Conservation (phyloP, 2,888 invertebrate species). For the Parascotia fuliginaria region DNA sequence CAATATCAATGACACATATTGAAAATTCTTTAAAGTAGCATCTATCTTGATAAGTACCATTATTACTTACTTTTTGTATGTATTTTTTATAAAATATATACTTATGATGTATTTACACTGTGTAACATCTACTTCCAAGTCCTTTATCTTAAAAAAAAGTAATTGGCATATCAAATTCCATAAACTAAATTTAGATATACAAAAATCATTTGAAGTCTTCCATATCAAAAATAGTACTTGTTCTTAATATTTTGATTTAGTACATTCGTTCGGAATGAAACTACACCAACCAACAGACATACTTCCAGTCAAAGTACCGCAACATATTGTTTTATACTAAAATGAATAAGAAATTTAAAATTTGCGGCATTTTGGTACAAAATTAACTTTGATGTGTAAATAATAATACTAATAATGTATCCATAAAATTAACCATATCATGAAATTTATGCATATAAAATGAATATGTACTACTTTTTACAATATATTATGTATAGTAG, state of each 20-base stretch:
- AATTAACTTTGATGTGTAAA: slow-evolving; percentile 34
- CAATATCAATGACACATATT: slow-evolving; percentile 84
- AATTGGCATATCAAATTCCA: slow-evolving; percentile 86
- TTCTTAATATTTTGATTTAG: slow-evolving; percentile 68
- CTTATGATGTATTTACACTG: slow-evolving; percentile 77
- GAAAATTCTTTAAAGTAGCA: slow-evolving; percentile 68
- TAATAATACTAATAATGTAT: slow-evolving; percentile 35
- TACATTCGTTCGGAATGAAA: slow-evolving; percentile 28
- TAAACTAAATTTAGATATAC: slow-evolving; percentile 77
- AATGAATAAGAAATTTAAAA: slow-evolving; percentile 14
- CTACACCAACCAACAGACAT: slow-evolving; percentile 38
- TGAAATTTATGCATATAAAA: slow-evolving; percentile 40
- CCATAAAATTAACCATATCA: slow-evolving; percentile 48
- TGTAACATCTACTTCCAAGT: slow-evolving; percentile 78
- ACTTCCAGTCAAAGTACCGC: slow-evolving; percentile 26
- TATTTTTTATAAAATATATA: slow-evolving; percentile 85
- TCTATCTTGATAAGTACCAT: slow-evolving; percentile 69
- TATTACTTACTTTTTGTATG: slow-evolving; percentile 75
- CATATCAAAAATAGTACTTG: slow-evolving; percentile 84
- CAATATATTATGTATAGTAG: slow-evolving; percentile 24
- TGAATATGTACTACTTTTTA: slow-evolving; percentile 39
- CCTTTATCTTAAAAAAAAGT: slow-evolving; percentile 65
- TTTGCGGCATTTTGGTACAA: slow-evolving; percentile 21
- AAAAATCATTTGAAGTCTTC: slow-evolving; percentile 79
- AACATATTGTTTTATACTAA: slow-evolving; percentile 19